Percentiles rank a stretch among this genome's conserved stretches.
phyloP scores from a whole-genome alignment of 2,888 invertebrate genomes.

The Rhingia campestris region DNA sequence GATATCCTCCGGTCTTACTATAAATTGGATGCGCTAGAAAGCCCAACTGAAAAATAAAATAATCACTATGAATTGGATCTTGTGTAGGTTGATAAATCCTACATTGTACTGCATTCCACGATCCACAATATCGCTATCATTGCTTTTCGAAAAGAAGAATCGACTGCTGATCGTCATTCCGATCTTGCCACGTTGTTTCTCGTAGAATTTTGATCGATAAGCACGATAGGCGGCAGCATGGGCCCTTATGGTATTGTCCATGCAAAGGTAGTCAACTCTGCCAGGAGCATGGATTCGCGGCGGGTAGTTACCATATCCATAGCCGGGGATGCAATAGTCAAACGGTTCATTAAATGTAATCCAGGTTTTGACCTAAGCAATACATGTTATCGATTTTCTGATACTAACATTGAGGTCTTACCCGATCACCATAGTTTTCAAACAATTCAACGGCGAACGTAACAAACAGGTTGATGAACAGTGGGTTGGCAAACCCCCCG shows the following conservation, averaged over 20 bases:
- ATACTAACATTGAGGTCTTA: conserved; percentile 59
- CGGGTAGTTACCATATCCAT: conserved; percentile 81
- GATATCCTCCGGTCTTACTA: conserved; percentile 79
- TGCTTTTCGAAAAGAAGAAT: conserved; percentile 76
- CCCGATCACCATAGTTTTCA: conserved; percentile 83
- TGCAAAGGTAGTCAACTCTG: conserved; percentile 84
- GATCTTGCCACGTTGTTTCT: conserved; percentile 78
- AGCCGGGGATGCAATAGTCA: conserved; percentile 82
- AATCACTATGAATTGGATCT: neutral
- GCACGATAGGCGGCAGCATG: conserved; percentile 84
- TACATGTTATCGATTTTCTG: too few species aligned
- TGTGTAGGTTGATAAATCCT: conserved; percentile 9
- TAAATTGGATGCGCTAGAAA: conserved; percentile 80
- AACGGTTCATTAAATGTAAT: conserved; percentile 83
- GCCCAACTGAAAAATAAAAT: conserved; percentile 77
- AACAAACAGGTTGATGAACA: conserved; percentile 83
- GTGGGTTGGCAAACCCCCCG: conserved; percentile 84
- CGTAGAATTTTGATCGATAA: conserved; percentile 82
- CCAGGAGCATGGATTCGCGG: conserved; percentile 82
- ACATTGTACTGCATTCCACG: conserved; percentile 78
- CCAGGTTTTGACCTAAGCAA: conserved; percentile 62
- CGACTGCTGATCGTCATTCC: conserved; percentile 78
- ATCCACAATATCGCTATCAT: conserved; percentile 74
- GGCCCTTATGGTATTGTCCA: conserved; percentile 83
- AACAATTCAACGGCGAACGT: conserved; percentile 83